These are phyloP conservation scores for Barypeithes pellucidus DNA, from an alignment of 2,888 invertebrate species.

Conservation along the genomic window DNA sequence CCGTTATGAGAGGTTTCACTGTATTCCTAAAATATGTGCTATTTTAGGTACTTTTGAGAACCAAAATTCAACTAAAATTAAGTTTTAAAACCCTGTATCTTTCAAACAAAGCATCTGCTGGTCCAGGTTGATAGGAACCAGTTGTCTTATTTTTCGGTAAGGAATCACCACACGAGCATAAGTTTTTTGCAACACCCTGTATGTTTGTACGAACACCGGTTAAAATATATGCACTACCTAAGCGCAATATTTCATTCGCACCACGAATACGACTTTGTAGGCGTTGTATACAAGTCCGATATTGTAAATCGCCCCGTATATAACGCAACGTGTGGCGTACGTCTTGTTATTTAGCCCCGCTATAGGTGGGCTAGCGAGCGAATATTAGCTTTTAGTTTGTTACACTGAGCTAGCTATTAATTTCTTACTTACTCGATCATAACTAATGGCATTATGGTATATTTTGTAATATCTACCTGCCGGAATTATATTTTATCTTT, in stretches of 20 bases:
- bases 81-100: too few relatives aligned
- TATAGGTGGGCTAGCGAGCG: slow-evolving; percentile 26
- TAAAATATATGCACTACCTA: background rate
- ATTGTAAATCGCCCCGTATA: slow-evolving; percentile 36
- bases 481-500: too few relatives aligned
- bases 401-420: slow-evolving; percentile 28
- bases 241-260: background rate
- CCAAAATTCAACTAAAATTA: too few relatives aligned
- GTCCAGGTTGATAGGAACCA: too few relatives aligned
- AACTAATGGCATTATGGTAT: slow-evolving; percentile 4
- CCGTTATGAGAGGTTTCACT: too few relatives aligned
- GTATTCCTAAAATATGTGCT: too few relatives aligned
- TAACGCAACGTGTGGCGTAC: slow-evolving; percentile 26
- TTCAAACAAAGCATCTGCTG: too few relatives aligned
- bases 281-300: slow-evolving; percentile 6
- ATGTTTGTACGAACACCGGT: background rate
- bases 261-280: slow-evolving; percentile 8
- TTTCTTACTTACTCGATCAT: slow-evolving; percentile 4
- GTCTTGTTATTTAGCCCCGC: slow-evolving; percentile 12
- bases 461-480: slow-evolving; percentile 8
- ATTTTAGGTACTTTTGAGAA: too few relatives aligned
- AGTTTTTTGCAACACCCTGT: too few relatives aligned
- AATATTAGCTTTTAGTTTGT: slow-evolving; percentile 44
- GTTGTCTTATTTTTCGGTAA: too few relatives aligned
- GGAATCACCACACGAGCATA: too few relatives aligned